Evolutionary conservation across 2,113 vertebrate species (phyloP).

Genomic region (Opisthocomus hoazin): DNA sequence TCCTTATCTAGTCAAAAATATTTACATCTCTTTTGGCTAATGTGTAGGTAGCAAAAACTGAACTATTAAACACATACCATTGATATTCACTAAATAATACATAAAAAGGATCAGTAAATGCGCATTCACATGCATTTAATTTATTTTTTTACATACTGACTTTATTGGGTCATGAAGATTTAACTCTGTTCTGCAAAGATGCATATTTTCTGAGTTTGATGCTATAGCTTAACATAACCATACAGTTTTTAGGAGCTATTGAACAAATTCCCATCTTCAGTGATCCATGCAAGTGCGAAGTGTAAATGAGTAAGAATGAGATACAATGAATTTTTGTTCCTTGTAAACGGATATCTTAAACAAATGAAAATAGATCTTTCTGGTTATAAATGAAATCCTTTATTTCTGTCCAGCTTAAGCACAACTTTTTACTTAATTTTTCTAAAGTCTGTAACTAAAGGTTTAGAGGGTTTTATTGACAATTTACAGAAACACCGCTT

Average conservation of each 20-base stretch:
- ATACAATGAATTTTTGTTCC: neutral
- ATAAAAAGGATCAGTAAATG: slow-evolving; percentile 76
- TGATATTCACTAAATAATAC: slow-evolving; percentile 81
- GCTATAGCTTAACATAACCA: neutral
- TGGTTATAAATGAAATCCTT: slow-evolving; percentile 5
- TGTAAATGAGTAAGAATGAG: slow-evolving; percentile 14
- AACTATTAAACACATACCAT: slow-evolving; percentile 83
- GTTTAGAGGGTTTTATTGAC: slow-evolving; percentile 21
- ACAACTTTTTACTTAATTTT: slow-evolving; percentile 1
- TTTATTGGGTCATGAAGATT: slow-evolving; percentile 52
- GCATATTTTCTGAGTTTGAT: slow-evolving; percentile 22
- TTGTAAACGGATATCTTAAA: neutral
- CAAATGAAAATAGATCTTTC: slow-evolving; percentile 14
- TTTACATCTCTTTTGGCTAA: slow-evolving; percentile 83
- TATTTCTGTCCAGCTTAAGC: slow-evolving; percentile 35
- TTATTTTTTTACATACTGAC: slow-evolving; percentile 71
- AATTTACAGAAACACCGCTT: slow-evolving; percentile 10
- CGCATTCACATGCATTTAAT: slow-evolving; percentile 86
- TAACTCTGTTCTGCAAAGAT: slow-evolving; percentile 37
- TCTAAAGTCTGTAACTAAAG: neutral
- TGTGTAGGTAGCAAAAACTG: slow-evolving; percentile 79
- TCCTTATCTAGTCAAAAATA: slow-evolving; percentile 79
- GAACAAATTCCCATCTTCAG: slow-evolving; percentile 37
- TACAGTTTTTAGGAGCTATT: slow-evolving; percentile 24
- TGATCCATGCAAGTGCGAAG: slow-evolving; percentile 50